Base-by-base conservation (phyloP, 2,113 vertebrate species). In the Heterocephalus glaber region DNA sequence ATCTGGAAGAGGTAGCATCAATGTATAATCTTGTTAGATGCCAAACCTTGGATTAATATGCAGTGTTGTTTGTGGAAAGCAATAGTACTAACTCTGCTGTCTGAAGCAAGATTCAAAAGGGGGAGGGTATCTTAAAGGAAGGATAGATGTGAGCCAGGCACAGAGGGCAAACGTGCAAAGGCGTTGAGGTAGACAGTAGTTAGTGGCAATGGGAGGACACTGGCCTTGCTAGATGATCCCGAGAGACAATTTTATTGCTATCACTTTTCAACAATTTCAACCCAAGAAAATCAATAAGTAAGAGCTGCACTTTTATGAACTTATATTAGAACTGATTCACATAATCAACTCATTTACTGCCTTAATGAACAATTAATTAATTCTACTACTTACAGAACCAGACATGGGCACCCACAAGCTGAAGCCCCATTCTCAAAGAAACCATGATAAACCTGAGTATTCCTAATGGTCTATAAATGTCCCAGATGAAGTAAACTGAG, bases 281-380 rank as follows among this genome's bases (percentile, higher is more conserved):
- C 49, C 76, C 61, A 74, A 94, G 47, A 87, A 97, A 96, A 90
- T 96, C 93, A 87, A 4, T 79, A 96, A 83, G 12, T 68, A 63
- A 72, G 77, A 7, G 19, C 63, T 96, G 41, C 3, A 60, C 76
- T 82, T 82, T 93, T 83, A 96, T 77, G 70, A 96, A 89, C 24
- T 70, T 95, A 66, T 19, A n/a, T n/a, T n/a, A n/a, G n/a, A 85
- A 72, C 1, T 84, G 52, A 92, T 92, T 90, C 49, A 86, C 91
- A 65, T 88, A 96, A 84, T 89, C 93, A 90, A 86, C 33, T 91
- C 61, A 82, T 17, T 94, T 66, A 92, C 5, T 49, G 22, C 41
- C 54, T 82, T 95, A 92, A 96, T 41, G 52, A 94, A 74, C 49
- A 91, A 89, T 74, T 74, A 91, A 89, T 74, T 74, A 89, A 63